Evolutionary conservation across 2,888 invertebrate species (phyloP).

Genomic region (Choristoneura rosaceana): DNA sequence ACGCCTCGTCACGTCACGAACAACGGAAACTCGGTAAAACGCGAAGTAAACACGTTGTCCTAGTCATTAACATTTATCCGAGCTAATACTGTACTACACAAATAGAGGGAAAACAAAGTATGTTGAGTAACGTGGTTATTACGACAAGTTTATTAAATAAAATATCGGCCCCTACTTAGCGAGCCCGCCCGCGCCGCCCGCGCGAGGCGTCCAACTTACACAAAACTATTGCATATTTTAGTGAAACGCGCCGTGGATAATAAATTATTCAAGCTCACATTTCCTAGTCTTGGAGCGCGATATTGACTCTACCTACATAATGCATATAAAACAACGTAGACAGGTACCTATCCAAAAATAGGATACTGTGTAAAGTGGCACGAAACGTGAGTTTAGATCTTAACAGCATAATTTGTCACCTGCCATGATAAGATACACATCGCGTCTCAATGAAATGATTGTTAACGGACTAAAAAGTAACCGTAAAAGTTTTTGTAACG

Average conservation of each 20-base stretch:
- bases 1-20: background rate
- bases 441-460: constrained; percentile 34
- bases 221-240: constrained; percentile 84
- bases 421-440: constrained; percentile 38
- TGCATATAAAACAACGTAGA: constrained; percentile 64
- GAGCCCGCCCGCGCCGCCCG: constrained; percentile 51
- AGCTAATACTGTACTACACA: constrained; percentile 54
- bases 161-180: constrained; percentile 73
- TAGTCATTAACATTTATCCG: constrained; percentile 73
- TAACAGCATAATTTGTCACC: constrained; percentile 44
- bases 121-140: constrained; percentile 66
- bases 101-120: constrained; percentile 70
- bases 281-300: constrained; percentile 72
- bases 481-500: no score
- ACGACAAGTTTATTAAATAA: constrained; percentile 78
- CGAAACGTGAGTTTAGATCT: constrained; percentile 28
- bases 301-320: constrained; percentile 77
- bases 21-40: constrained; percentile 28
- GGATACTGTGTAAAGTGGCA: constrained; percentile 38
- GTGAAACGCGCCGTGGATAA: constrained; percentile 73
- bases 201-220: constrained; percentile 79
- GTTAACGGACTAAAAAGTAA: background rate
- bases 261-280: constrained; percentile 81
- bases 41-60: constrained; percentile 50
- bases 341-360: constrained; percentile 44